Evolutionary conservation across 2,888 invertebrate species (phyloP).

Genomic region (Caenorhabditis angaria): DNA sequence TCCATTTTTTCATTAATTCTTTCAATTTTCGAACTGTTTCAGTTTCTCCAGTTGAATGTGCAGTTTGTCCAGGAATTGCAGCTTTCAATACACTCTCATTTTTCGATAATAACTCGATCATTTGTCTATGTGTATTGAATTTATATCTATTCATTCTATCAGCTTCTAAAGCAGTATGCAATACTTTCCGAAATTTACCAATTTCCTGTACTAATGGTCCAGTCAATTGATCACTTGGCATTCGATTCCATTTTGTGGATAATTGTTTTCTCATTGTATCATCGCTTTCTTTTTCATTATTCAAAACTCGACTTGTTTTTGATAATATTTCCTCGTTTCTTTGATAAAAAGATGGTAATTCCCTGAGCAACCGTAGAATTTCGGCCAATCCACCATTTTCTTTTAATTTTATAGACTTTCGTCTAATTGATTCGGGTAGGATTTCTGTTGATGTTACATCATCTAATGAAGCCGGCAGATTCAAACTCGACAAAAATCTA

Average conservation of each 20-base stretch:
- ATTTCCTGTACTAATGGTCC: slow-evolving; percentile 84
- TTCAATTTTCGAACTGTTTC: slow-evolving; percentile 80
- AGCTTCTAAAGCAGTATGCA: slow-evolving; percentile 85
- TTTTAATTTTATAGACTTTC: slow-evolving; percentile 80
- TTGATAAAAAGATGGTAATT: slow-evolving; percentile 88
- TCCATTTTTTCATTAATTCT: slow-evolving; percentile 80
- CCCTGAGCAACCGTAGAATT: slow-evolving; percentile 80
- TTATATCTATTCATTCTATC: slow-evolving; percentile 88
- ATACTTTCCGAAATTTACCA: slow-evolving; percentile 89
- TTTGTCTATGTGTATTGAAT: slow-evolving; percentile 82
- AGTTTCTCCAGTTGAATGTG: slow-evolving; percentile 60
- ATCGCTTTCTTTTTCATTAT: slow-evolving; percentile 91
- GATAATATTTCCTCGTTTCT: slow-evolving; percentile 93
- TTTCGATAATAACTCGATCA: slow-evolving; percentile 82
- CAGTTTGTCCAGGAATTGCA: slow-evolving; percentile 78
- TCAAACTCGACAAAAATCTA: slow-evolving; percentile 87
- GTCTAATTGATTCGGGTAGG: slow-evolving; percentile 87
- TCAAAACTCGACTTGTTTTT: slow-evolving; percentile 80
- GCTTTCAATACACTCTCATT: slow-evolving; percentile 77
- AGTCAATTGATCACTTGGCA: slow-evolving; percentile 86
- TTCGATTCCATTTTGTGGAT: slow-evolving; percentile 90
- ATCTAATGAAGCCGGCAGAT: slow-evolving; percentile 96
- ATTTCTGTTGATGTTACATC: slow-evolving; percentile 79
- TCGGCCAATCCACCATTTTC: slow-evolving; percentile 58
- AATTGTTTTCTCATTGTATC: slow-evolving; percentile 87